A percentile compares a stretch with the other conserved stretches of the same genome.
phyloP scores from a whole-genome alignment of 2,113 vertebrate genomes.

The Coracopsis vasa region DNA sequence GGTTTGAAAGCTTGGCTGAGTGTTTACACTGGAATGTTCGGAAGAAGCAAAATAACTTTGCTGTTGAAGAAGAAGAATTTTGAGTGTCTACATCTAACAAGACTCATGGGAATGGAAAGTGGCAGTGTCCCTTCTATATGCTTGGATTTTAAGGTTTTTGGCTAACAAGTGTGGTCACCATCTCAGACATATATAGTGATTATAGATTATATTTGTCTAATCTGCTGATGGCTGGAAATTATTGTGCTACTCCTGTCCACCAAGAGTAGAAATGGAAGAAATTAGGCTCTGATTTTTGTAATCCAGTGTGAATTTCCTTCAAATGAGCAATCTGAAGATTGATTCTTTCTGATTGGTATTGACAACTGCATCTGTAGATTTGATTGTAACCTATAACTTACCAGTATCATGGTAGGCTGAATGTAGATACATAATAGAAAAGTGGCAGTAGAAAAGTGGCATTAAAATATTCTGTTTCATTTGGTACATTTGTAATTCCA shows the following conservation, averaged over 20 bases:
- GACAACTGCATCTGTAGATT: not conserved
- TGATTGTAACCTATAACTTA: not conserved
- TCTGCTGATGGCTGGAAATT: not conserved
- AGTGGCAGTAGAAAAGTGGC: not conserved
- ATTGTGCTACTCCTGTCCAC: not conserved
- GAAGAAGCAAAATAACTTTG: slow-evolving; percentile 82
- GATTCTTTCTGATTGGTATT: not conserved
- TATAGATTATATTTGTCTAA: not conserved
- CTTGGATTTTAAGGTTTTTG: not conserved
- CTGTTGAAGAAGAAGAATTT: slow-evolving; percentile 65
- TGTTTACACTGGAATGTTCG: slow-evolving; percentile 87
- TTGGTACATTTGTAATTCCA: not conserved
- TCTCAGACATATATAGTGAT: not conserved
- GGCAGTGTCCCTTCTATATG: not conserved
- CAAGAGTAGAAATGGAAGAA: not conserved
- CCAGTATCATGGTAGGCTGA: not conserved
- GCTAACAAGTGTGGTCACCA: not conserved
- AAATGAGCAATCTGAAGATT: not conserved
- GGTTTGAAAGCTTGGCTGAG: slow-evolving; percentile 85
- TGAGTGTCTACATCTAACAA: not conserved
- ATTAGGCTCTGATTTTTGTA: not conserved
- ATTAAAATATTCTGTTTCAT: not conserved
- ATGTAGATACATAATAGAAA: not conserved
- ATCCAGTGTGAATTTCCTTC: not conserved
- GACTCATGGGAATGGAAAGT: not conserved